phyloP scores from a whole-genome alignment of 2,888 invertebrate genomes.

The Eulithis prunata region DNA sequence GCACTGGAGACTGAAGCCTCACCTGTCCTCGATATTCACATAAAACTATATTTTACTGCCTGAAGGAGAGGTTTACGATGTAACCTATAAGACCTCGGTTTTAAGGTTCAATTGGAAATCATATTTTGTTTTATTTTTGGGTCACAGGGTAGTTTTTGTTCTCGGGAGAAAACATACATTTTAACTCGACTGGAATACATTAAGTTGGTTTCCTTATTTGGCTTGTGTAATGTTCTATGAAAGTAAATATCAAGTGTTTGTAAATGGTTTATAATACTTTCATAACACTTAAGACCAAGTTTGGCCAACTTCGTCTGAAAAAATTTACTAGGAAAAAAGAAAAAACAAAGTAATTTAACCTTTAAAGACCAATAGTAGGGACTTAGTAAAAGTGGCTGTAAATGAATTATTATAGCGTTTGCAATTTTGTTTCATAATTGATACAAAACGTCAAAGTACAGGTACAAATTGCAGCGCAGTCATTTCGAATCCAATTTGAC shows the following conservation, averaged over 20 bases:
- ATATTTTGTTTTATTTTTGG: constrained; percentile 18
- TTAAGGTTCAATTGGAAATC: constrained; percentile 18
- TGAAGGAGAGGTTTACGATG: constrained; percentile 64
- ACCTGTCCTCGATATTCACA: constrained; percentile 68
- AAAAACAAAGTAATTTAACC: too few species aligned
- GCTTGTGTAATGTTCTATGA: too few species aligned
- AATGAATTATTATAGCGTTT: too few species aligned
- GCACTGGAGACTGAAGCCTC: constrained; percentile 48
- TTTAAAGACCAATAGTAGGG: too few species aligned
- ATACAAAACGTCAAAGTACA: background rate
- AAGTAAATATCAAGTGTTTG: too few species aligned
- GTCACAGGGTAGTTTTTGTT: background rate
- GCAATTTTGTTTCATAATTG: too few species aligned
- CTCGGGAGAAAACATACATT: background rate
- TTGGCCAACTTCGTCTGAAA: too few species aligned
- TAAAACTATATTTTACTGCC: constrained; percentile 74
- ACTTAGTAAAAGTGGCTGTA: too few species aligned
- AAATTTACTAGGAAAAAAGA: too few species aligned
- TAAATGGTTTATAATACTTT: too few species aligned
- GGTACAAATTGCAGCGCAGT: constrained; percentile 1
- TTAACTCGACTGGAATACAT: background rate
- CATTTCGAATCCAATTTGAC: constrained; percentile 12
- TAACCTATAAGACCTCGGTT: constrained; percentile 37
- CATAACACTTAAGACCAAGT: too few species aligned
- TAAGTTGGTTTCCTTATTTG: too few species aligned